phyloP scores from a whole-genome alignment of 2,113 vertebrate species.

The Gallinago jamesoni region DNA sequence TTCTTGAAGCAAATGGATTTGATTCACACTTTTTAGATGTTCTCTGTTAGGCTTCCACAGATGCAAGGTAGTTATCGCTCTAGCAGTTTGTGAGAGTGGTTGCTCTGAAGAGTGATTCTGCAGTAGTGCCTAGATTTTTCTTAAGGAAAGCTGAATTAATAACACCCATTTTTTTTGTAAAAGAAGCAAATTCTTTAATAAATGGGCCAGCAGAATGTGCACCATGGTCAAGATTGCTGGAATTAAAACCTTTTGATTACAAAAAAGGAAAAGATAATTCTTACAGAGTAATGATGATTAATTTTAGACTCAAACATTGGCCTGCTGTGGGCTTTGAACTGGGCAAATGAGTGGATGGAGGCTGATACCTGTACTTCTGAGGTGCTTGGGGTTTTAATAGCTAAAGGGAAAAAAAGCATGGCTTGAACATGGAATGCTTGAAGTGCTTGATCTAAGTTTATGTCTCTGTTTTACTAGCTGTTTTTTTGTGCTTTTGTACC shows the following conservation, averaged over 20 bases:
- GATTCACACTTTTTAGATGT: not conserved
- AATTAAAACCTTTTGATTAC: not conserved
- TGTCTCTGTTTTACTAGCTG: not conserved
- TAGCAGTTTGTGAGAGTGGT: not conserved
- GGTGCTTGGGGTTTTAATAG: not conserved
- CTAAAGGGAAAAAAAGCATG: not conserved
- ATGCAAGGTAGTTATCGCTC: not conserved
- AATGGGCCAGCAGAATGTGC: not conserved
- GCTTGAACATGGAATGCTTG: not conserved
- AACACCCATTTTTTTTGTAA: rapidly evolving
- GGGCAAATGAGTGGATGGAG: not conserved
- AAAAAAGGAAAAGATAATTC: not conserved
- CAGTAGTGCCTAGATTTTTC: not conserved
- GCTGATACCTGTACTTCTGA: not conserved
- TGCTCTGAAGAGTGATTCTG: not conserved
- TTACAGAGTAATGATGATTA: not conserved
- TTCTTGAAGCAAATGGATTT: not conserved
- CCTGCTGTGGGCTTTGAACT: not conserved
- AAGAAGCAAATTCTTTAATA: not conserved
- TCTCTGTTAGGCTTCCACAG: not conserved
- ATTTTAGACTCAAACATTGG: not conserved
- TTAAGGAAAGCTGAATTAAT: not conserved
- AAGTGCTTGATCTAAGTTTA: not conserved
- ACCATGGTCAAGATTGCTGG: not conserved
- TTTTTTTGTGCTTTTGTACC: not conserved